These are phyloP conservation scores for Perithous albicinctus DNA, from an alignment of 2,888 invertebrate genomes.

Conservation along the genomic window DNA sequence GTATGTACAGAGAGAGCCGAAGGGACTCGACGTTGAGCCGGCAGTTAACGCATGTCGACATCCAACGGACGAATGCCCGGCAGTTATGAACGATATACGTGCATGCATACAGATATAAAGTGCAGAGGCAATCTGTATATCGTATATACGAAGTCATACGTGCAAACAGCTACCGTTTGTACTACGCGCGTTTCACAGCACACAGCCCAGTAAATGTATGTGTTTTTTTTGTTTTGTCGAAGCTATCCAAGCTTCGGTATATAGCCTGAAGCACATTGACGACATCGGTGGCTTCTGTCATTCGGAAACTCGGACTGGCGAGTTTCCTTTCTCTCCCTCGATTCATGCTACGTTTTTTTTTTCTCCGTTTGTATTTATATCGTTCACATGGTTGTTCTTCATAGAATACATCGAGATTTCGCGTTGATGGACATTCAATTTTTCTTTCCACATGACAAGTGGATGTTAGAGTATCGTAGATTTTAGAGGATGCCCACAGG, in stretches of 20 bases:
- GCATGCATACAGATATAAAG: constrained; percentile 4
- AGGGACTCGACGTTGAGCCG: constrained; percentile 40
- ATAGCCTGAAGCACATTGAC: constrained; percentile 44
- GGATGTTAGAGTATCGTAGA: not conserved
- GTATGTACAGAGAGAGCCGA: not conserved
- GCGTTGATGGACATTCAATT: not conserved
- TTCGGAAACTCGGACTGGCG: constrained; percentile 52
- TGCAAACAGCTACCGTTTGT: constrained; percentile 14
- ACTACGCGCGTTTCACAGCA: constrained; percentile 12
- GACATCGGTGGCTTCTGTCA: constrained; percentile 42
- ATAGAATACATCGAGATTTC: not conserved
- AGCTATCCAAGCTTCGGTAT: constrained; percentile 16
- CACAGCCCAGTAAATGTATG: not conserved
- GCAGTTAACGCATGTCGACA: constrained; percentile 62
- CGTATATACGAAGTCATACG: constrained; percentile 28
- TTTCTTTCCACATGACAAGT: not conserved
- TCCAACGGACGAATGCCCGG: constrained; percentile 52
- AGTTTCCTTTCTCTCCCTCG: constrained; percentile 61
- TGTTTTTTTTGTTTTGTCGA: constrained; percentile 8
- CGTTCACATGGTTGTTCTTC: not conserved
- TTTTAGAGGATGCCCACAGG: not conserved
- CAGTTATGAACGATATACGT: constrained; percentile 43
- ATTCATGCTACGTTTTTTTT: not conserved
- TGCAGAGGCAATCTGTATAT: constrained; percentile 18
- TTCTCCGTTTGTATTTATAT: not conserved